Conservation (phyloP, 2,888 invertebrate species). For the Eupithecia insigniata region DNA sequence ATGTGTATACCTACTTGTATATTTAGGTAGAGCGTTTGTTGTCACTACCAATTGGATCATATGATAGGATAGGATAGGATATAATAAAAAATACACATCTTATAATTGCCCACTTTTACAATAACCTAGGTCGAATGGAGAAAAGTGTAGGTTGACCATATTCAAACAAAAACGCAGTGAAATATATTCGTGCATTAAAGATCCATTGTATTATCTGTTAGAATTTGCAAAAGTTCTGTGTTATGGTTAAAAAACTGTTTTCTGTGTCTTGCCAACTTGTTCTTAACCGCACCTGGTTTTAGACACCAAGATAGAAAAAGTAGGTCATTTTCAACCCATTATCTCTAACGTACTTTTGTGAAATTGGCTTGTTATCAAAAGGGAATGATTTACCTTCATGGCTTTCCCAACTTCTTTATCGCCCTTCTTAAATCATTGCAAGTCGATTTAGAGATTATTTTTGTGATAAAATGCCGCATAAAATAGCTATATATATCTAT, state of each 20-base stretch:
- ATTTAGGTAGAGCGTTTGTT: background rate
- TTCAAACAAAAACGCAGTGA: background rate
- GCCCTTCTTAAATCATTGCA: background rate
- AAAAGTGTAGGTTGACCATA: background rate
- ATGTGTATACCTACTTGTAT: background rate
- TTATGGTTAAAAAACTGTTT: background rate
- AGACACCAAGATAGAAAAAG: background rate
- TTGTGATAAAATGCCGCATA: background rate
- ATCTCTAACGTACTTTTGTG: background rate
- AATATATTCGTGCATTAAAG: background rate
- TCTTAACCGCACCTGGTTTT: background rate
- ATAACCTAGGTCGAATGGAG: background rate
- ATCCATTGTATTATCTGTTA: background rate
- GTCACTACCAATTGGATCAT: background rate
- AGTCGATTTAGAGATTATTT: background rate
- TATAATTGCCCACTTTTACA: background rate
- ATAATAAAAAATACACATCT: no score
- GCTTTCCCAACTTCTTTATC: slow-evolving; percentile 1
- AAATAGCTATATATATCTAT: no score
- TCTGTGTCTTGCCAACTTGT: background rate
- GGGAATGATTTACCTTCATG: background rate
- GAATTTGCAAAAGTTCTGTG: background rate
- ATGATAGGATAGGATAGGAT: no score
- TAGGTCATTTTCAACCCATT: background rate
- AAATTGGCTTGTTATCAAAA: background rate